These are phyloP conservation scores for Herpailurus yagouaroundi DNA, from an alignment of 2,113 vertebrate genomes.

Conservation along the genomic window DNA sequence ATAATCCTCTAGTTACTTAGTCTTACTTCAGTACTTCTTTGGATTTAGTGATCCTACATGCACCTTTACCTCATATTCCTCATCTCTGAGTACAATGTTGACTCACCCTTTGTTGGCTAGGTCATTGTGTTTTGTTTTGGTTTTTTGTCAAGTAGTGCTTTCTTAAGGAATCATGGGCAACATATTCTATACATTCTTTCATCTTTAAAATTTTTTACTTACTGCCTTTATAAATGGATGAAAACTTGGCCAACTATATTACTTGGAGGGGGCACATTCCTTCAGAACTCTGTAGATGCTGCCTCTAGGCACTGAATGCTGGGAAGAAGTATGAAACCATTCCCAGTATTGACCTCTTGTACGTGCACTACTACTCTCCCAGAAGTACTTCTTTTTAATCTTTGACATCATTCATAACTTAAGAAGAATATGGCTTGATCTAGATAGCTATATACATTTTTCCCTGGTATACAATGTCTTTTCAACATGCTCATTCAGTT, in stretches of 20 bases:
- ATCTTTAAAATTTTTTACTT: not conserved
- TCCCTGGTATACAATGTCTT: not conserved
- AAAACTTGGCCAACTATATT: not conserved
- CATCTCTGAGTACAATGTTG: not conserved
- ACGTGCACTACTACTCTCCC: not conserved
- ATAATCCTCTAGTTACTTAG: not conserved
- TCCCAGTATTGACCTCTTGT: not conserved
- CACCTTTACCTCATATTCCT: not conserved
- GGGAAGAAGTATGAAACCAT: not conserved
- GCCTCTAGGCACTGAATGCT: not conserved
- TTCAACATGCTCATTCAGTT: not conserved
- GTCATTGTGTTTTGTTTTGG: not conserved
- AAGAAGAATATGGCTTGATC: not conserved
- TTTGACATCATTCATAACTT: not conserved
- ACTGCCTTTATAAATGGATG: not conserved
- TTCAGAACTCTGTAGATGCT: not conserved
- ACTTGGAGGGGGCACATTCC: not conserved
- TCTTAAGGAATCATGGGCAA: not conserved
- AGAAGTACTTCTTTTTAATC: not conserved
- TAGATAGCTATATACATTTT: not conserved
- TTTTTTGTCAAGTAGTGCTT: not conserved
- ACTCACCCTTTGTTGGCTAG: not conserved
- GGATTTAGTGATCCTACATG: not conserved
- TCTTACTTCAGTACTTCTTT: not conserved
- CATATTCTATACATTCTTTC: not conserved